Evolutionary conservation across 2,113 vertebrate genomes (phyloP), one percentile per base, ranked within the genome.

Genomic region (Recurvirostra avosetta): DNA sequence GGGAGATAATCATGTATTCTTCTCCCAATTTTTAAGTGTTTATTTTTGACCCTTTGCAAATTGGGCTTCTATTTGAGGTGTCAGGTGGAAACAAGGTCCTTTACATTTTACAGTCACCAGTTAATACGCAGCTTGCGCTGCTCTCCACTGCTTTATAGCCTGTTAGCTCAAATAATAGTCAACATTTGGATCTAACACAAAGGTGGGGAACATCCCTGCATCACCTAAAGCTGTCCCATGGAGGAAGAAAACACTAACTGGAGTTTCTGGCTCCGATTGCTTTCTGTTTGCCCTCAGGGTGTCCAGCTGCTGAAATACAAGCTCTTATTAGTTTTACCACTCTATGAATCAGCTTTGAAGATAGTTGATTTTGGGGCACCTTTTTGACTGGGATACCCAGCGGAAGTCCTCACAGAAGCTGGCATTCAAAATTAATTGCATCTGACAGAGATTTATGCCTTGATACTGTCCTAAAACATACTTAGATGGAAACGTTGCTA

Each of bases 251-350:
- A 78, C 55, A 40, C 62, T 61, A 3, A 15, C 49, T 73, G 84
- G 58, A 70, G 15, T 86, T 78, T 79, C 67, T 95, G 85, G 36
- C 53, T 78, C 90, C 72, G 26, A 38, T 61, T 78, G 45, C 30
- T 91, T 74, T 95, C 80, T 82, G 27, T 66, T 79, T 92, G 74
- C 90, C 84, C 92, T 72, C 45, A 47, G 89, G 89, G 80, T 61
- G 66, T 56, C 90, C 81, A 93, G 87, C 94, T 96, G 87, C 84
- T 92, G 67, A 82, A 77, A 62, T 7, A 30, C 52, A 72, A 92
- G 18, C 36, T 56, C 45, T 67, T 85, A 78, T 78, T 82, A n/a
- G 74, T 45, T 76, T 91, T 70, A 84, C 34, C 50, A 17, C n/a
- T 80, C 10, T 11, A 7, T 21, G 77, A 55, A 87, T 68, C 68